phyloP scores from a whole-genome alignment of 1,140 invertebrate genomes.

The Spodoptera litura region DNA sequence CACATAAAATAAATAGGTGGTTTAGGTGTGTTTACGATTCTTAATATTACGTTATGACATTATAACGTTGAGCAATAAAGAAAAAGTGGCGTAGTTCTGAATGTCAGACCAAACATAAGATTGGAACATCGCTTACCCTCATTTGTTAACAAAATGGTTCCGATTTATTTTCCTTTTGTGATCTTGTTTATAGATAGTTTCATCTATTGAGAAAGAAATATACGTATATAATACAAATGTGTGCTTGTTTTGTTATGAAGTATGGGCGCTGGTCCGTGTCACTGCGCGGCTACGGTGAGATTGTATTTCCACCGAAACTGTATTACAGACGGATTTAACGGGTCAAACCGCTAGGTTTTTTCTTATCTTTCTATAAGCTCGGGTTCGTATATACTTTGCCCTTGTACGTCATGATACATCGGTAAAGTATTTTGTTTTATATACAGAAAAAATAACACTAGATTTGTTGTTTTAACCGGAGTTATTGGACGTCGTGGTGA shows the following conservation, averaged over 20 bases:
- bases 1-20: too few species aligned
- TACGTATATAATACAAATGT: conserved; percentile 42
- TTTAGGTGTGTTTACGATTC: neutral
- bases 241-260: conserved; percentile 29
- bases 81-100: conserved; percentile 48
- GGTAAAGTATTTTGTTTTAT: conserved; percentile 3
- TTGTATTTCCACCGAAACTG: conserved; percentile 7
- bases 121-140: conserved; percentile 58
- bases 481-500: too few species aligned
- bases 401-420: conserved; percentile 21
- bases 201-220: conserved; percentile 51
- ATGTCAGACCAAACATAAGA: conserved; percentile 56
- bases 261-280: conserved; percentile 12
- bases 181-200: conserved; percentile 54
- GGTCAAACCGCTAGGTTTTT: conserved; percentile 18
- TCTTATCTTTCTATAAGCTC: conserved; percentile 17
- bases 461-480: too few species aligned
- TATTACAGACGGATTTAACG: conserved; percentile 36
- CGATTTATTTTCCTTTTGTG: conserved; percentile 61
- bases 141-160: conserved; percentile 60
- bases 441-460: neutral
- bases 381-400: conserved; percentile 1
- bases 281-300: conserved; percentile 6
- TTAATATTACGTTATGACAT: conserved; percentile 47
- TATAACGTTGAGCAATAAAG: conserved; percentile 48